Evolutionary conservation across 2,888 invertebrate genomes (phyloP).

Genomic region (Camptogramma bilineatum): DNA sequence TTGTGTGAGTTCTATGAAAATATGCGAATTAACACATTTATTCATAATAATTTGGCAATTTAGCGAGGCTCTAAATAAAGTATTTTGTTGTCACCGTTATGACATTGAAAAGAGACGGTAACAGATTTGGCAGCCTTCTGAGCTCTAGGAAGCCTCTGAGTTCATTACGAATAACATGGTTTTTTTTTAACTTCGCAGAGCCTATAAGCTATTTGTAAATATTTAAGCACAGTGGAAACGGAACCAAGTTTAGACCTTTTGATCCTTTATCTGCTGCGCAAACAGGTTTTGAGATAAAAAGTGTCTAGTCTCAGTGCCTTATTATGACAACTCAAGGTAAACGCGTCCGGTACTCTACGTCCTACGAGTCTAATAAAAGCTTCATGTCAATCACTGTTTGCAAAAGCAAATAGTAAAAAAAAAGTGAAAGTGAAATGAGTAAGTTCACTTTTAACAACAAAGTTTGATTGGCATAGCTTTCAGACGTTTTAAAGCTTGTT

Average conservation of each 20-base stretch:
- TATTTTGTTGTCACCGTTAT: too few species aligned
- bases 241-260: constrained; percentile 4
- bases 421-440: constrained; percentile 3
- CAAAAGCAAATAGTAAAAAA: background rate
- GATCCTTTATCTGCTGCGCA: constrained; percentile 8
- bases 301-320: constrained; percentile 23
- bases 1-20: too few species aligned
- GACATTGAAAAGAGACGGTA: too few species aligned
- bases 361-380: constrained; percentile 31
- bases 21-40: too few species aligned
- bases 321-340: constrained; percentile 43
- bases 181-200: background rate
- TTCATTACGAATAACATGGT: background rate
- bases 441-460: background rate
- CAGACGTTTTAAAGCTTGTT: too few species aligned
- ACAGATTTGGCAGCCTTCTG: too few species aligned
- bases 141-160: too few species aligned
- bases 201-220: constrained; percentile 8
- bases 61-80: too few species aligned
- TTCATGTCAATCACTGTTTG: constrained; percentile 4
- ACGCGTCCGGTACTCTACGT: constrained; percentile 28
- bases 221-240: background rate
- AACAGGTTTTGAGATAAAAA: constrained; percentile 28
- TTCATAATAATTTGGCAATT: too few species aligned
- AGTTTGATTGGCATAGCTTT: too few species aligned